Evolutionary conservation across 53 echinoderm and acorn worm genomes (phyloP), one percentile per base, ranked within the genome.

Genomic region (Stichopus horrens): DNA sequence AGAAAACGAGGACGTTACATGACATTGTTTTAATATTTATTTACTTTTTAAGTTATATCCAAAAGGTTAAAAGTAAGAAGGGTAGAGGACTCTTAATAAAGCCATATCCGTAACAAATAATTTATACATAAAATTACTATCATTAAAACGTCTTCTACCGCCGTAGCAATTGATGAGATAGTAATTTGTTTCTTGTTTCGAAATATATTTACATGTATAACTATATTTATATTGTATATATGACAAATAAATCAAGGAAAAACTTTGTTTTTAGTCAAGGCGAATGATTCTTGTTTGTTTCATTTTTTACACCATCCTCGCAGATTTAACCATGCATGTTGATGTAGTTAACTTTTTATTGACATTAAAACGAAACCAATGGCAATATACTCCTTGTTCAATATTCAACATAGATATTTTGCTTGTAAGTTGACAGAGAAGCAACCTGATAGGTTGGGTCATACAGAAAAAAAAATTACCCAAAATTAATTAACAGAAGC

Each of bases 121-220:
- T 16, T 71, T 71, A 71, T 71, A 71, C 71, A 71, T 18, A 68
- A 13, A 68, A 71, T 71, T 18, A 68, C 18, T 68, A 68, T 68
- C 19, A 68, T 68, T 68, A 68, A 71, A 21, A 71, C 5, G 71
- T 71, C 19, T 18, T n/a, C 71, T 71, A 11, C 59, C 37, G 37
- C 37, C 37, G 37, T 37, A 37, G 23, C 81, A 81, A 81, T 22
- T 4, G 55, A 81, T 81, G 81, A 56, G 55, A 81, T 57, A 81
- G 16, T 57, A 75, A 23, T 57, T 37, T 9, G 52, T 16, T 71
- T 71, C 19, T 71, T n/a, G 71, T 71, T 71, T 71, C 18, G 71
- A n/a, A 71, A 6, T 71, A 21, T 75, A 81, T 81, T 18, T 81
- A 81, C 81, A 81, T 57, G 81, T 81, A 81, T 81, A 81, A 81